Evolutionary conservation across 2,888 invertebrate genomes (phyloP).

Genomic region (Drosophila cognata): DNA sequence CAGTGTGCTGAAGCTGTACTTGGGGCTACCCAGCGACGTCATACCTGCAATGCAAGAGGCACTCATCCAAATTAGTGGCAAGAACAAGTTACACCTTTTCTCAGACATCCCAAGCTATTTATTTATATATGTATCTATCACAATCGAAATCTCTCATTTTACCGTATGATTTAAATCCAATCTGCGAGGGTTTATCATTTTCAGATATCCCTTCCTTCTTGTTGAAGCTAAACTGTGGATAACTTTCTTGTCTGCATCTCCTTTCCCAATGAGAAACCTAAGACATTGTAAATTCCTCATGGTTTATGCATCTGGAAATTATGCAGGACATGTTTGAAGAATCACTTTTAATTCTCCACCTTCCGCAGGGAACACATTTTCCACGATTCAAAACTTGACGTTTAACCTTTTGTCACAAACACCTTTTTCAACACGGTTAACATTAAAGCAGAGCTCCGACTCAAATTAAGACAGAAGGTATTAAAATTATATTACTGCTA

Average conservation of each 20-base stretch:
- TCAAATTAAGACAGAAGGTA: not conserved
- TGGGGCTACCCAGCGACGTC: slow-evolving; percentile 85
- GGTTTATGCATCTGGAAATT: not conserved
- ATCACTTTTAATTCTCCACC: not conserved
- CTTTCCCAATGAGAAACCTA: too few relatives aligned
- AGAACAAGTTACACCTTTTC: not conserved
- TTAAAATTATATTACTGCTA: not conserved
- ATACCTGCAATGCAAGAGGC: slow-evolving; percentile 67
- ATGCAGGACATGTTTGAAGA: not conserved
- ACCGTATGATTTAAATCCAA: too few relatives aligned
- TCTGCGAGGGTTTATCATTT: too few relatives aligned
- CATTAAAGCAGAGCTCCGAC: not conserved
- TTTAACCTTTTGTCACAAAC: not conserved
- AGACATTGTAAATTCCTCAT: not conserved
- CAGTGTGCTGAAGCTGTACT: slow-evolving; percentile 87
- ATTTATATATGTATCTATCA: too few relatives aligned
- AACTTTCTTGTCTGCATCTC: too few relatives aligned
- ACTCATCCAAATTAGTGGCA: not conserved
- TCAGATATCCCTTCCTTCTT: too few relatives aligned
- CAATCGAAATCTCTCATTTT: too few relatives aligned
- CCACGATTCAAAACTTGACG: not conserved
- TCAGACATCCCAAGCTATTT: too few relatives aligned
- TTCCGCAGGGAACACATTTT: not conserved
- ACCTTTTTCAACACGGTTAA: not conserved
- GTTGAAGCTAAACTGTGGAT: too few relatives aligned